These are phyloP conservation scores for Andrena dorsata DNA, from an alignment of 2,888 invertebrate genomes.

Conservation along the genomic window DNA sequence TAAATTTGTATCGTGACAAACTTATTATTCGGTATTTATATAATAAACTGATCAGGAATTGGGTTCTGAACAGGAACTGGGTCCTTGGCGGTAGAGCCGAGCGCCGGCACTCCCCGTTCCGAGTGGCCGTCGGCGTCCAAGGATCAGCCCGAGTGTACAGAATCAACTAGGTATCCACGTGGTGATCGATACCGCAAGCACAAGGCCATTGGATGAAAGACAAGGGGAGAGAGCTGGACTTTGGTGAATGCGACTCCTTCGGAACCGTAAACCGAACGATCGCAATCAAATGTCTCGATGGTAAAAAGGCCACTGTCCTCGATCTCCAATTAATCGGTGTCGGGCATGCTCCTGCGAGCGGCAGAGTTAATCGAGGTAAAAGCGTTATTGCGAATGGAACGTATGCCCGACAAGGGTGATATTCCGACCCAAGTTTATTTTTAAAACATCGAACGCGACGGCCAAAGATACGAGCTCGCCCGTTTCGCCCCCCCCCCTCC, in stretches of 20 bases:
- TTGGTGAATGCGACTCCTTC: neutral
- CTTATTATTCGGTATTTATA: too few species aligned
- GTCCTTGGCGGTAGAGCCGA: neutral
- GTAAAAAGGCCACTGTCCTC: neutral
- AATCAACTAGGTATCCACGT: conserved; percentile 51
- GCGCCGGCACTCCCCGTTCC: conserved; percentile 20
- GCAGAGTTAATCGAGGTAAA: conserved; percentile 44
- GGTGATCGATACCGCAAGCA: conserved; percentile 65
- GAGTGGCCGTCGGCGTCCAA: conserved; percentile 6
- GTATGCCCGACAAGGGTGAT: conserved; percentile 12
- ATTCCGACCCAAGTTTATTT: conserved; percentile 44
- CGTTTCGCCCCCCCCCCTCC: neutral
- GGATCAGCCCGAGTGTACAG: conserved; percentile 50
- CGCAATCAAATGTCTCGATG: neutral
- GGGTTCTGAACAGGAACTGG: too few species aligned
- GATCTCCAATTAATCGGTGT: conserved; percentile 36
- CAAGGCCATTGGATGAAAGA: conserved; percentile 45
- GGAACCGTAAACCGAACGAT: neutral
- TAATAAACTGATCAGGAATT: too few species aligned
- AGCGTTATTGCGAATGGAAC: conserved; percentile 43
- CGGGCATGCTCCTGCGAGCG: neutral
- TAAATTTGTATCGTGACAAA: too few species aligned
- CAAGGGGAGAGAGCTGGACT: conserved; percentile 30
- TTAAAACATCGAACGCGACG: conserved; percentile 43
- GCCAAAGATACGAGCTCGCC: conserved; percentile 25